Evolutionary conservation across 2,113 vertebrate genomes (phyloP).

Genomic region (Dascyllus trimaculatus): DNA sequence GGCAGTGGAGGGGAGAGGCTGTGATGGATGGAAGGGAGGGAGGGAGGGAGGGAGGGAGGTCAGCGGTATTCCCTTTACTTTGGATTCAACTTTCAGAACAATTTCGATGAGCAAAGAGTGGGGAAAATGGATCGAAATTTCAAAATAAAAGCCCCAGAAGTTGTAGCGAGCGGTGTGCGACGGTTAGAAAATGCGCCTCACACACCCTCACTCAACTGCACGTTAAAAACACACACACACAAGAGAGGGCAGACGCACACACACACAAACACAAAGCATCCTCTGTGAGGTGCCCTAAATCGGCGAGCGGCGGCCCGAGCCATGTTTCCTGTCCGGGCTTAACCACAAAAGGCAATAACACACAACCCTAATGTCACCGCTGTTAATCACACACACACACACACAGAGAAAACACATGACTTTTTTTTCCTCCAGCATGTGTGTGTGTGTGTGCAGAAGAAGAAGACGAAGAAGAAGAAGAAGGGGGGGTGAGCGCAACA

Average conservation of each 20-base stretch:
- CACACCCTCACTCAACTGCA: conserved; percentile 19
- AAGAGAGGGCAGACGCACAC: conserved; percentile 48
- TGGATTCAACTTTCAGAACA: background rate
- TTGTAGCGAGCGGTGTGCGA: conserved; percentile 31
- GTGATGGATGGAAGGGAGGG: conserved; percentile 42
- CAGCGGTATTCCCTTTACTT: conserved; percentile 23
- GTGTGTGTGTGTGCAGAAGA: conserved; percentile 8
- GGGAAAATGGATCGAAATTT: too few relatives aligned
- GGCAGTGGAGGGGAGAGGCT: conserved; percentile 42
- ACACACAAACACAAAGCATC: conserved; percentile 81
- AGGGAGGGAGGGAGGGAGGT: conserved; percentile 36
- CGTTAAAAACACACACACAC: conserved; percentile 30
- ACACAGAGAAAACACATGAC: conserved; percentile 39
- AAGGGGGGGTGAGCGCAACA: conserved; percentile 46
- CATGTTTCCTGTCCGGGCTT: conserved; percentile 78
- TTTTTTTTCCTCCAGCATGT: conserved; percentile 30
- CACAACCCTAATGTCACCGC: conserved; percentile 72
- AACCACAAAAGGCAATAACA: conserved; percentile 81
- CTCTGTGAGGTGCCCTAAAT: conserved; percentile 84
- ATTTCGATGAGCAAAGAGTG: too few relatives aligned
- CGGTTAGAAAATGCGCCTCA: conserved; percentile 39
- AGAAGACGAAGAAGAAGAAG: too few relatives aligned
- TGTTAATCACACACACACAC: conserved; percentile 65
- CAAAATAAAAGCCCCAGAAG: background rate
- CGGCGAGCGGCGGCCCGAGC: conserved; percentile 75